phyloP scores from a whole-genome alignment of 2,888 invertebrate genomes.

The Diachrysia chrysitis region DNA sequence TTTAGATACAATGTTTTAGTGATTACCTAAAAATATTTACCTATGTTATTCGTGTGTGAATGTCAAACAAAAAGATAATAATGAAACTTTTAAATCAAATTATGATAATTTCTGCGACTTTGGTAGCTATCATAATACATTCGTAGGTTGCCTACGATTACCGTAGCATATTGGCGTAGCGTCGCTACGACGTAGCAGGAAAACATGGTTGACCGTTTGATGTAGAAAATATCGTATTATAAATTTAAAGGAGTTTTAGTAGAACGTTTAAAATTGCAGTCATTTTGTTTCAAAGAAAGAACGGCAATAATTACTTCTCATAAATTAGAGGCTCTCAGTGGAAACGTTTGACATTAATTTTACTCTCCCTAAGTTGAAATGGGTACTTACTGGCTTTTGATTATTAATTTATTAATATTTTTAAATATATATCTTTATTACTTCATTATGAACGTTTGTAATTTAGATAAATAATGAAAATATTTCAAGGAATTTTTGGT shows the following conservation, averaged over 20 bases:
- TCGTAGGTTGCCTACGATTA: conserved; percentile 41
- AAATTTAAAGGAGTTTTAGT: conserved; percentile 65
- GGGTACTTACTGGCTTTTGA: conserved; percentile 5
- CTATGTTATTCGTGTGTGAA: too few relatives aligned
- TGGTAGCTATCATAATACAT: conserved; percentile 19
- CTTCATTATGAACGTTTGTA: too few relatives aligned
- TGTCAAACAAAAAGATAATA: too few relatives aligned
- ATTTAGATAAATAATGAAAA: too few relatives aligned
- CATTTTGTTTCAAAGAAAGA: conserved; percentile 63
- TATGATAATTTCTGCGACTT: neutral
- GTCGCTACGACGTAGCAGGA: conserved; percentile 38
- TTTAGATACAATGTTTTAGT: too few relatives aligned
- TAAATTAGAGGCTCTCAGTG: conserved; percentile 65
- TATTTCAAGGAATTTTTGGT: too few relatives aligned
- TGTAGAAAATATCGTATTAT: conserved; percentile 62
- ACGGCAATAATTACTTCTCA: conserved; percentile 68
- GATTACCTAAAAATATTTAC: too few relatives aligned
- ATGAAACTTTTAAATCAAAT: too few relatives aligned
- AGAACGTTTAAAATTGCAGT: conserved; percentile 50
- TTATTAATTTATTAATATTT: too few relatives aligned
- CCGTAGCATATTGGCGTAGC: conserved; percentile 33
- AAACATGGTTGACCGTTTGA: conserved; percentile 52
- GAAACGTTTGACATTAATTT: conserved; percentile 68
- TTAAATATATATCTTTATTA: neutral
- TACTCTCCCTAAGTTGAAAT: conserved; percentile 46